Conservation (phyloP, 2,113 vertebrate genomes). For the Oceanodroma tethys region DNA sequence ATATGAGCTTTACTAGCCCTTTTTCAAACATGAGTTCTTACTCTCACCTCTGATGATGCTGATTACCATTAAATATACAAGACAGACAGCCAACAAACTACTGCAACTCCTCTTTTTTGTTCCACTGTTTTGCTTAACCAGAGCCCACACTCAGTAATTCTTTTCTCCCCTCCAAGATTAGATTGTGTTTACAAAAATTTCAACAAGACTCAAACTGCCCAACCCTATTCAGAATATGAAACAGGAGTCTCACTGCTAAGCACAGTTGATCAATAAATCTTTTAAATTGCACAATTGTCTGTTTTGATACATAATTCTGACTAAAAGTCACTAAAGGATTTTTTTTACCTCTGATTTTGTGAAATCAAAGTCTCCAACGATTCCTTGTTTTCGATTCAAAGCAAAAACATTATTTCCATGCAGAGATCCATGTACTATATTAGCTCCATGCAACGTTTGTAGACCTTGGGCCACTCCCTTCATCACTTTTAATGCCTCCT, state of each 20-base stretch:
- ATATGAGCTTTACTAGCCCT: neutral
- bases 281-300: neutral
- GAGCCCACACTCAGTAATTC: neutral
- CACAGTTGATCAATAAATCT: neutral
- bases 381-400: constrained; percentile 75
- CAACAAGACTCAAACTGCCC: neutral
- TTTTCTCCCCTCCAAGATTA: neutral
- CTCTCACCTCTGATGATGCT: neutral
- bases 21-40: neutral
- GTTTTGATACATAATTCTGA: neutral
- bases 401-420: constrained; percentile 84
- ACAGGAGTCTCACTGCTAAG: neutral
- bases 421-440: constrained; percentile 77
- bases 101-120: neutral
- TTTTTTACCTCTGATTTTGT: constrained; percentile 75
- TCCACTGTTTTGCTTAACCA: neutral
- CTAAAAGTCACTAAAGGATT: neutral
- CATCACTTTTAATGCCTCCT: constrained; percentile 82
- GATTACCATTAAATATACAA: neutral
- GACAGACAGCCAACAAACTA: neutral
- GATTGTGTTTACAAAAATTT: neutral
- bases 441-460: constrained; percentile 68
- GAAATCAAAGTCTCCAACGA: constrained; percentile 85
- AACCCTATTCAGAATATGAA: neutral
- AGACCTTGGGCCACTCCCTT: constrained; percentile 79